These are phyloP conservation scores for Euphydryas editha DNA, from an alignment of 2,888 invertebrate genomes.

Conservation along the genomic window DNA sequence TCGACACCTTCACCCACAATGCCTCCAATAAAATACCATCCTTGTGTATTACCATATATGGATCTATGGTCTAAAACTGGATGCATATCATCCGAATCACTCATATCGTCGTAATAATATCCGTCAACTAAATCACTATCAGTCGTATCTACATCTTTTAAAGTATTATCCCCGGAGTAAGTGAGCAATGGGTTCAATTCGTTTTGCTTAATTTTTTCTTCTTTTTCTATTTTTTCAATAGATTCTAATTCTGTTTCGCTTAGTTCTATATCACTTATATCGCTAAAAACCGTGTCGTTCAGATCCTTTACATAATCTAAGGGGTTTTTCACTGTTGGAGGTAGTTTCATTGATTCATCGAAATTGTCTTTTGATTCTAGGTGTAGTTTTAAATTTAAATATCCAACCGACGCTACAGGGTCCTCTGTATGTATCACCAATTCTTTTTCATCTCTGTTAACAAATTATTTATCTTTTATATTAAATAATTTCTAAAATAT, in stretches of 20 bases:
- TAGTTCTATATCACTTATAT: slow-evolving; percentile 85
- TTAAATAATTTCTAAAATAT: not conserved
- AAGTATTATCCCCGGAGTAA: slow-evolving; percentile 59
- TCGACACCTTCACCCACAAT: slow-evolving; percentile 88
- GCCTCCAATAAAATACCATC: slow-evolving; percentile 94
- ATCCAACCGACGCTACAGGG: slow-evolving; percentile 97
- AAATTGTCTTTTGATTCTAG: slow-evolving; percentile 86
- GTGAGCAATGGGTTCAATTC: slow-evolving; percentile 75
- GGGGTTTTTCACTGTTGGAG: slow-evolving; percentile 81
- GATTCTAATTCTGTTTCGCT: slow-evolving; percentile 85
- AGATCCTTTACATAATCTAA: slow-evolving; percentile 85
- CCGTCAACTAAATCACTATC: slow-evolving; percentile 67
- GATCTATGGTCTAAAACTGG: slow-evolving; percentile 85
- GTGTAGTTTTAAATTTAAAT: slow-evolving; percentile 93
- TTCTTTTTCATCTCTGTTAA: slow-evolving; percentile 91
- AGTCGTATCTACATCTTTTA: slow-evolving; percentile 51
- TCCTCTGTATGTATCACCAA: slow-evolving; percentile 95
- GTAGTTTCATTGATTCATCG: slow-evolving; percentile 65
- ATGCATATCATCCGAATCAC: slow-evolving; percentile 82
- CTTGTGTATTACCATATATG: slow-evolving; percentile 87
- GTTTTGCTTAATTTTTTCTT: slow-evolving; percentile 71
- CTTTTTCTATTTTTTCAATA: slow-evolving; percentile 80
- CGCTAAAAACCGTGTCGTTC: slow-evolving; percentile 86
- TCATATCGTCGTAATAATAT: slow-evolving; percentile 72
- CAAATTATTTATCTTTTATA: slow-evolving; percentile 26